Base-by-base conservation (phyloP, 2,888 invertebrate genomes). In the Cosmia trapezina region DNA sequence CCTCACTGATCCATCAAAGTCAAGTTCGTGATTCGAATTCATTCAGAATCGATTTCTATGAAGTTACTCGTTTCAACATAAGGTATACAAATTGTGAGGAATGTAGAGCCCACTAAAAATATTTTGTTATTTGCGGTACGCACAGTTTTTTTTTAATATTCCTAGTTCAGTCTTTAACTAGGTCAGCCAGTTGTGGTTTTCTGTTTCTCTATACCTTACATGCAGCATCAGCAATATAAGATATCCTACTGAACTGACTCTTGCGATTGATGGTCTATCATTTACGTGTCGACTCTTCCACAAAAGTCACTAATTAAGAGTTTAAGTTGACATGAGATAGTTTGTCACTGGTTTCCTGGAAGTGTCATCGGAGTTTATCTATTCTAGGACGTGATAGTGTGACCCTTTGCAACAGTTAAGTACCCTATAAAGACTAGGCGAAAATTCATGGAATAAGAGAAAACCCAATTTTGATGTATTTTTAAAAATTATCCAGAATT, bases 1-100 rank as follows among this genome's bases (percentile, higher is more conserved):
- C 41, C 45, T 56, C 45, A 57, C 82, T 65, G 61, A 83, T 83
- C 71, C 78, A 84, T 83, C 78, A 81, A 73, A 68, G 71, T 70
- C 82, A 63, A 67, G 45, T 49, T 61, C 33, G 66, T 76, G 62
- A 73, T 84, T 81, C 61, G 49, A 62, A 65, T 45, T 77, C 19
- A 81, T 81, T 69, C 43, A 51, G 47, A 80, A 81, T 76, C 84
- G 67, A 76, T 83, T 73, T 70, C 22, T 68, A 45, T 59, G 49
- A n/a, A 62, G 57, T 68, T 59, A 51, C 56, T 61, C 45, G 19
- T 73, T 60, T 56, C 12, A 59, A 56, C 45, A 41, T 53, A 49
- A 17, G n/a, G 12, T 28, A n/a, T 41, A 37, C 4, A 37, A 47
- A 53, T 33, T 33, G 8, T 43, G 5, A 49, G 17, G 56, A 56